These are phyloP conservation scores for Apogon hyalosoma DNA, from an alignment of 2,797 vertebrate genomes.

Conservation along the genomic window DNA sequence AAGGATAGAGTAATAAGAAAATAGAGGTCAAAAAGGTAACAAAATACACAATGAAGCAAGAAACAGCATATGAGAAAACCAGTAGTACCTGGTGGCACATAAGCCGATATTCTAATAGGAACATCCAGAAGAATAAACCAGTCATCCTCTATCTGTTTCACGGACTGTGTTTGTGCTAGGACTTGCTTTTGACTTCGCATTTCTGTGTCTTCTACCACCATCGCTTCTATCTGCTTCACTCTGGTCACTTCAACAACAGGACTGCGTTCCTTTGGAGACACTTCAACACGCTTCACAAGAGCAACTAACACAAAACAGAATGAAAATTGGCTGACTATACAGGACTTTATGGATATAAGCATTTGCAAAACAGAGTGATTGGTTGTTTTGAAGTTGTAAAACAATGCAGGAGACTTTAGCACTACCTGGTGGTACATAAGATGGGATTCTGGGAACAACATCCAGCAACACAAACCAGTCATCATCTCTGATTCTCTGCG, in stretches of 20 bases:
- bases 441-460: slow-evolving; percentile 45
- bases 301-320: slow-evolving; percentile 46
- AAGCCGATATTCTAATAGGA: slow-evolving; percentile 41
- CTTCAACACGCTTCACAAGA: slow-evolving; percentile 30
- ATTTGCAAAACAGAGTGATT: slow-evolving; percentile 18
- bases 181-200: slow-evolving; percentile 12
- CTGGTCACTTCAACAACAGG: slow-evolving; percentile 35
- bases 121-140: slow-evolving; percentile 72
- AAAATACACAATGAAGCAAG: background rate
- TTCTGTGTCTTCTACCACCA: slow-evolving; percentile 36
- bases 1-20: slow-evolving; percentile 27
- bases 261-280: slow-evolving; percentile 20
- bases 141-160: slow-evolving; percentile 63
- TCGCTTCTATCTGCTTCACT: slow-evolving; percentile 21
- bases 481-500: slow-evolving; percentile 38
- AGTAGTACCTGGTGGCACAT: slow-evolving; percentile 65
- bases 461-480: slow-evolving; percentile 74
- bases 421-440: slow-evolving; percentile 66
- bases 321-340: background rate
- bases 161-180: slow-evolving; percentile 5
- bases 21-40: background rate
- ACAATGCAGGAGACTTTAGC: background rate
- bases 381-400: slow-evolving; percentile 13
- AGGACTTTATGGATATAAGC: slow-evolving; percentile 11
- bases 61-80: background rate